Base-by-base conservation (phyloP, 2,888 invertebrate genomes). In the Zygaena filipendulae region DNA sequence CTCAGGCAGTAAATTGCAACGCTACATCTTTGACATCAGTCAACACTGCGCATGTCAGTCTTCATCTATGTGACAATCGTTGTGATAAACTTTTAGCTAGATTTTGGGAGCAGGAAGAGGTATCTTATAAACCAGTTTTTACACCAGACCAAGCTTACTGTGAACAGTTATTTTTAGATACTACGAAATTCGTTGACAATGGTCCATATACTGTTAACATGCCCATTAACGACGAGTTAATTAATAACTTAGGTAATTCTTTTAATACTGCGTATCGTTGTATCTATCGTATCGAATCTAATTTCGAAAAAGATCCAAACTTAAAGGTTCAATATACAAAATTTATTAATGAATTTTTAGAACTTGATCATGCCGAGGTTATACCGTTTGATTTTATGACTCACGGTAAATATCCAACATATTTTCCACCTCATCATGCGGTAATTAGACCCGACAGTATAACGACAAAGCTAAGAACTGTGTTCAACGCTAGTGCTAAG, bases 401-500 rank as follows among this genome's bases (percentile, higher is more conserved):
- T 3, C 13, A 11, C 13, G 11, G 9, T 13, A 13, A 12, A 8
- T 24, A 24, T 12, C 6, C 13, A 4, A 16, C 16, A 16, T 4
- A 7, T 16, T 23, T 23, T 23, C 11, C 12, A 7, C 23, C 23
- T 23, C 23, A 23, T 23, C 11, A 23, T 12, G 13, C 23, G 11
- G 13, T 12, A 11, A 2, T 12, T 11, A 23, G 11, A 23, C 23
- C 13, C n/a, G 16, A 16, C 4, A 16, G 16, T 16, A 16, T 4
- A 16, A 6, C 4, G 4, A 16, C 16, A 6, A 16, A 16, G 7
- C 7, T 16, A 16, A 38, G 19, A 37, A 36, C 13, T 30, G 33
- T 25, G 6, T 39, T 6, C 25, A 30, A 4, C 28, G 3, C 30
- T 7, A 16, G 16, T 16, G 4, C 16, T 6, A 16, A 16, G 7